Conservation (phyloP, 2,113 vertebrate genomes). For the Pitta sordida region DNA sequence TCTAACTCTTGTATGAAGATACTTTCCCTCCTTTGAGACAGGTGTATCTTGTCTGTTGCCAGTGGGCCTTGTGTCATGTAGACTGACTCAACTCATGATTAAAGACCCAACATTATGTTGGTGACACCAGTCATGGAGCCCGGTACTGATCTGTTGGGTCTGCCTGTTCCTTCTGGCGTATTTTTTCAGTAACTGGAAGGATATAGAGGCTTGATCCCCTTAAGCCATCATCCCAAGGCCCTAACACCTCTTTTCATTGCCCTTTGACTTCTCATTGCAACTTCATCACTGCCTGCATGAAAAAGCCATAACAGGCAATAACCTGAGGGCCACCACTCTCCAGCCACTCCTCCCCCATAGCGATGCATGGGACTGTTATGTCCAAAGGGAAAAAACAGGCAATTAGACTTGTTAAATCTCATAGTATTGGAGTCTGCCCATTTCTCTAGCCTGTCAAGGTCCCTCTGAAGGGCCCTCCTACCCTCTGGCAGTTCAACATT, state of each 20-base stretch:
- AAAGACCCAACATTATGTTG: neutral
- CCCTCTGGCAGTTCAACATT: too few relatives aligned
- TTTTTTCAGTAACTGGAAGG: neutral
- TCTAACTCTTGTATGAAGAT: neutral
- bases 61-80: neutral
- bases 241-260: neutral
- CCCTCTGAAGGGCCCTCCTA: too few relatives aligned
- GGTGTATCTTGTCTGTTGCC: neutral
- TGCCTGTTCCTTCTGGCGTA: neutral
- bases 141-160: too few relatives aligned
- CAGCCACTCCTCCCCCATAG: too few relatives aligned
- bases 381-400: too few relatives aligned
- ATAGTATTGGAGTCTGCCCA: too few relatives aligned
- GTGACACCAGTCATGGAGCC: neutral
- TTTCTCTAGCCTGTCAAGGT: too few relatives aligned
- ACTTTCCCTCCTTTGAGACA: neutral
- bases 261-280: neutral
- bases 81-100: fast-evolving
- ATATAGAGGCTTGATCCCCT: neutral
- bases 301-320: neutral
- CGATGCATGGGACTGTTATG: too few relatives aligned
- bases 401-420: too few relatives aligned
- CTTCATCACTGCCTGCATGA: neutral
- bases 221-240: neutral
- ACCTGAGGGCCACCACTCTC: too few relatives aligned